Conservation (phyloP, 2,113 vertebrate genomes). For the Helogale parvula region DNA sequence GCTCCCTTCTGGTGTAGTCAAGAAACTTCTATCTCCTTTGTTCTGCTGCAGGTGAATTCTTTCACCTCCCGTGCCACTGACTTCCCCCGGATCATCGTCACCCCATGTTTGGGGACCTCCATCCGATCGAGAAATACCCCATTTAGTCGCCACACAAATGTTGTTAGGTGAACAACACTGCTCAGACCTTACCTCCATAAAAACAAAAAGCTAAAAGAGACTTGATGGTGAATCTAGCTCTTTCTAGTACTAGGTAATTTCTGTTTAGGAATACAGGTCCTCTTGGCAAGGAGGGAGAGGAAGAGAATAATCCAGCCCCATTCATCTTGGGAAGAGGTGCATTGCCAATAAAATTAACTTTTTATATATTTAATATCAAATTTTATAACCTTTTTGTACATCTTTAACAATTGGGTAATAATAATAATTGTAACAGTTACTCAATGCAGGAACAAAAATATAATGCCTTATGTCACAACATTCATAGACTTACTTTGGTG, state of each 20-base stretch:
- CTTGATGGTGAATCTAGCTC: background rate
- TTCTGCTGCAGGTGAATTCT: too few species aligned
- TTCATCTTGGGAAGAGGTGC: background rate
- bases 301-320: background rate
- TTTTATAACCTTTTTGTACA: background rate
- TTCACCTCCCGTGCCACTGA: too few species aligned
- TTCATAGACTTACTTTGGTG: background rate
- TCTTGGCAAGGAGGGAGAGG: background rate
- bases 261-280: background rate
- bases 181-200: background rate
- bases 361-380: background rate
- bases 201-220: background rate
- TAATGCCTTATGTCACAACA: background rate
- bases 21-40: too few species aligned
- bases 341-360: constrained; percentile 11
- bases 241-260: background rate
- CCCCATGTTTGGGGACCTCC: too few species aligned
- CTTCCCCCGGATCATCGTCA: too few species aligned
- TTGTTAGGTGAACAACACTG: background rate
- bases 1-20: too few species aligned
- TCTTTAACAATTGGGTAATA: background rate
- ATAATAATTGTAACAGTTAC: background rate
- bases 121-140: too few species aligned
- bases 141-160: too few species aligned
- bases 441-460: background rate